Percentiles rank a stretch among this genome's conserved stretches.
phyloP scores from a whole-genome alignment of 2,797 vertebrate genomes.

The Glyptemys insculpta region DNA sequence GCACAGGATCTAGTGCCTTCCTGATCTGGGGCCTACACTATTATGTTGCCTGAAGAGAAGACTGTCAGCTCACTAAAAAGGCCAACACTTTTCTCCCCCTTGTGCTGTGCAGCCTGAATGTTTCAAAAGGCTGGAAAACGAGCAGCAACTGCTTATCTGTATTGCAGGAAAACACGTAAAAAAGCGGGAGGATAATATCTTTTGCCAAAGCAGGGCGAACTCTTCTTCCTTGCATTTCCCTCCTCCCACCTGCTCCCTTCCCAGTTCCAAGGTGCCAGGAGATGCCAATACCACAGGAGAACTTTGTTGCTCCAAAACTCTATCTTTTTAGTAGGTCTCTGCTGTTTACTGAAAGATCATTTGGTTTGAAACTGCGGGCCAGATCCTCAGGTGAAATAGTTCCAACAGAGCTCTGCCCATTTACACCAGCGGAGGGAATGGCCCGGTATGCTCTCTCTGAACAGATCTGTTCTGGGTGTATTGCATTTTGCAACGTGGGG shows the following conservation, averaged over 20 bases:
- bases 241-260: background rate
- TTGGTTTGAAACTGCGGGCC: background rate
- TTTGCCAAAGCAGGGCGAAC: background rate
- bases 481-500: background rate
- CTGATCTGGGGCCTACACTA: background rate
- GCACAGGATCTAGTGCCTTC: background rate
- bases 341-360: background rate
- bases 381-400: background rate
- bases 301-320: background rate
- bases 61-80: background rate
- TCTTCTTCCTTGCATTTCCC: fast-evolving
- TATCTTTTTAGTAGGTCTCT: background rate
- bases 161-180: background rate
- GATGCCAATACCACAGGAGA: background rate
- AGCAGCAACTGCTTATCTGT: background rate
- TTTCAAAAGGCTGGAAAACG: background rate
- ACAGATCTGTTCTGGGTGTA: fast-evolving
- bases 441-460: background rate
- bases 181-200: background rate
- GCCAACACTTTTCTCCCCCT: background rate
- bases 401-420: background rate
- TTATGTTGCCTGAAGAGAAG: fast-evolving
- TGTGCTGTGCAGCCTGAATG: fast-evolving
- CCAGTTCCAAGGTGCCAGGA: background rate
- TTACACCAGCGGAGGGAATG: background rate